Conservation (phyloP, 1,140 invertebrate species). For the Diuraphis noxia region DNA sequence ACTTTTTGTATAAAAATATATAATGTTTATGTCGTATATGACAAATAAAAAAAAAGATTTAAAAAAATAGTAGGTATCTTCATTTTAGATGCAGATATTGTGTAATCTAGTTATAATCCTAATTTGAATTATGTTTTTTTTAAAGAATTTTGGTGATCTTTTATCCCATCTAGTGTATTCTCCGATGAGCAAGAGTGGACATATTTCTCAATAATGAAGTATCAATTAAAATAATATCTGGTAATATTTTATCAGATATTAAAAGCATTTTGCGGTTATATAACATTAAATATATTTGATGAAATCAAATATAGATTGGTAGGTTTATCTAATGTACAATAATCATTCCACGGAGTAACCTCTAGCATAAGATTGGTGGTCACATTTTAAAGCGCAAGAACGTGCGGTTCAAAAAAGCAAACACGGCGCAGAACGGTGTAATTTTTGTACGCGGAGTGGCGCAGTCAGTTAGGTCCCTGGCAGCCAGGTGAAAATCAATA, state of each 20-base stretch:
- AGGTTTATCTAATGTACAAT: neutral
- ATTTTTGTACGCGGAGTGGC: constrained; percentile 44
- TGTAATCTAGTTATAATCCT: too few species aligned
- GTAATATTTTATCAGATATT: neutral
- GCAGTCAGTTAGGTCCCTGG: constrained; percentile 37
- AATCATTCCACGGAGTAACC: neutral
- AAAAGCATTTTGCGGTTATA: neutral
- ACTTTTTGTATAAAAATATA: too few species aligned
- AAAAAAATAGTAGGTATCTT: too few species aligned
- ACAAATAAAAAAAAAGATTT: too few species aligned
- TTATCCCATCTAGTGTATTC: neutral
- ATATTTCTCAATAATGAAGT: neutral
- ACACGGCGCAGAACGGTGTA: constrained; percentile 22
- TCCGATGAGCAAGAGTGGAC: neutral
- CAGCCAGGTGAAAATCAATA: constrained; percentile 53
- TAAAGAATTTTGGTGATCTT: neutral
- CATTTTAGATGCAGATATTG: too few species aligned
- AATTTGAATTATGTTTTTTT: neutral
- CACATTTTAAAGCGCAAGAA: neutral
- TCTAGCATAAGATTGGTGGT: too few species aligned
- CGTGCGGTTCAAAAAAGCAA: constrained; percentile 27
- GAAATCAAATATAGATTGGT: neutral
- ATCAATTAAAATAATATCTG: too few species aligned
- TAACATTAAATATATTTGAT: neutral
- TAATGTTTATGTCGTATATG: too few species aligned